Evolutionary conservation across 2,888 invertebrate species (phyloP).

Genomic region (Thumatha senex): DNA sequence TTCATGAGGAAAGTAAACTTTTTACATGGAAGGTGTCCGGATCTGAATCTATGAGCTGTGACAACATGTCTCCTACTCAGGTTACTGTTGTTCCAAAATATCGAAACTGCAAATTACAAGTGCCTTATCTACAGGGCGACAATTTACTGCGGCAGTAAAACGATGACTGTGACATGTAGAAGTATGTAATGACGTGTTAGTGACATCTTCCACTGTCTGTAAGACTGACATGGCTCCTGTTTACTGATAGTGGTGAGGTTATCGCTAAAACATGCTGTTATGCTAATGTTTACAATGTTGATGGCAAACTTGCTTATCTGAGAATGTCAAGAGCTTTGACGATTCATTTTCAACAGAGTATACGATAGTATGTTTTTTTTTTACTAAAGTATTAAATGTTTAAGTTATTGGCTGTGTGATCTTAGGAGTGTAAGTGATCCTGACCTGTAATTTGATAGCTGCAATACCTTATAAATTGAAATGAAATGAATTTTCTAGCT

Average conservation of each 20-base stretch:
- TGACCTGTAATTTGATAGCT: too few relatives aligned
- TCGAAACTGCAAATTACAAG: conserved; percentile 49
- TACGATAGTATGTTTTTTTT: too few relatives aligned
- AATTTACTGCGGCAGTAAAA: not conserved
- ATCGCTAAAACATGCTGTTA: conserved; percentile 19
- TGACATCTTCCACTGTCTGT: conserved; percentile 22
- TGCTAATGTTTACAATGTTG: conserved; percentile 10
- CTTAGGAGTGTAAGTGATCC: too few relatives aligned
- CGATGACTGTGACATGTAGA: conserved; percentile 1
- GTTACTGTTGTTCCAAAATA: conserved; percentile 41
- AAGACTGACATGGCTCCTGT: conserved; percentile 13
- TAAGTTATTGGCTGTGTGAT: too few relatives aligned
- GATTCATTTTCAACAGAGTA: not conserved
- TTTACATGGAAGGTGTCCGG: too few relatives aligned
- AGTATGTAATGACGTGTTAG: conserved; percentile 10
- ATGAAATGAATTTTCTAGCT: too few relatives aligned
- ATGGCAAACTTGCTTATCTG: conserved; percentile 5
- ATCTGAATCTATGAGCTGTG: too few relatives aligned
- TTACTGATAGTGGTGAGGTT: conserved; percentile 8
- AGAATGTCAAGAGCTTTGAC: not conserved
- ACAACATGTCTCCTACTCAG: too few relatives aligned
- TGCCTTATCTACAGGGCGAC: conserved; percentile 24
- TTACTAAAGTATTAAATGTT: too few relatives aligned
- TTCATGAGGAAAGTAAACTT: too few relatives aligned
- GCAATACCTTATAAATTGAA: too few relatives aligned